Evolutionary conservation across 30 jellyfish, hydroid and myxozoan genomes (phyloP).

Genomic region (Euphysa ruthae): DNA sequence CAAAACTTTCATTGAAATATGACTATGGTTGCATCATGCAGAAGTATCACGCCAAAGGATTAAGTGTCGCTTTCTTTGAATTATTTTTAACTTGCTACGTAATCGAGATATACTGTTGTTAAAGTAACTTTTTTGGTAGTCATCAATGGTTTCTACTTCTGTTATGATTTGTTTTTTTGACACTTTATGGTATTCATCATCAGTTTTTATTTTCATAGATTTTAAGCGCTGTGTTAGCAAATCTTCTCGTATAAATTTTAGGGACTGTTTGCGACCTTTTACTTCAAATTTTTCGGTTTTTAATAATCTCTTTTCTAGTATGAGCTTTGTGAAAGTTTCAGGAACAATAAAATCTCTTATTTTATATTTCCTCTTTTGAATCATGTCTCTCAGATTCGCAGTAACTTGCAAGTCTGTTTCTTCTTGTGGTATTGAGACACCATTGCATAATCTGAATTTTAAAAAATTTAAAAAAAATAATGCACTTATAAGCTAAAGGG

Average conservation of each 20-base stretch:
- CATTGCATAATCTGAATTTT: no score
- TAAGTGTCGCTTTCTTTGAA: not conserved
- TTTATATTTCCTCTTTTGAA: not conserved
- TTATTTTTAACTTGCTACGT: not conserved
- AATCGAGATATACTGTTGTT: not conserved
- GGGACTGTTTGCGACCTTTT: not conserved
- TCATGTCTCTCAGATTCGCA: not conserved
- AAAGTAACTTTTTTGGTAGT: not conserved
- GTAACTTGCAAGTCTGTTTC: not conserved
- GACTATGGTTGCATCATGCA: slow-evolving; percentile 7
- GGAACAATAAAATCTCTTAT: not conserved
- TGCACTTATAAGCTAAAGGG: no score
- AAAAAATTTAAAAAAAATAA: no score
- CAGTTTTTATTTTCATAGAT: not conserved
- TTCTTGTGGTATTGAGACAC: slow-evolving; percentile 4
- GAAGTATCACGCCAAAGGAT: slow-evolving; percentile 6
- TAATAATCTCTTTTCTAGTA: not conserved
- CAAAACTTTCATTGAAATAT: not conserved
- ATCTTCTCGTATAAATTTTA: not conserved
- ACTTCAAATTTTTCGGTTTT: not conserved
- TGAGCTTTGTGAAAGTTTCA: not conserved
- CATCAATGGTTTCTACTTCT: not conserved
- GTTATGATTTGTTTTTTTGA: not conserved
- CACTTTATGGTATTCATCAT: not conserved
- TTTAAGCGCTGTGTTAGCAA: not conserved